Evolutionary conservation across 2,113 vertebrate genomes (phyloP).

Genomic region (Gobius niger): DNA sequence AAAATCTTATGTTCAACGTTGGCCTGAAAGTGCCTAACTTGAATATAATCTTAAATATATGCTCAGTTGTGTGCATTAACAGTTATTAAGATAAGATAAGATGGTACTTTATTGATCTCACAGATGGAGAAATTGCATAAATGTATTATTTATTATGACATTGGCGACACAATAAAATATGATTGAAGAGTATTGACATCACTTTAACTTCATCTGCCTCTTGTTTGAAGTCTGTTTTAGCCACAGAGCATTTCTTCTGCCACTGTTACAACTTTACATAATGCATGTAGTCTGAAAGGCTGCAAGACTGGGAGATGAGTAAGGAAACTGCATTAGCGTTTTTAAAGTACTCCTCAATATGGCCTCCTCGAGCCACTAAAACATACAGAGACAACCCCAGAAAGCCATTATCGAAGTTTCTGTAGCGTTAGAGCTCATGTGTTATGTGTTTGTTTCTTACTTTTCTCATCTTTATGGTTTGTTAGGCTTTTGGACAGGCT

Average conservation of each 20-base stretch:
- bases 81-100: no score
- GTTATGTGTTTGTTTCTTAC: neutral
- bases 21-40: no score
- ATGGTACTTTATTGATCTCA: no score
- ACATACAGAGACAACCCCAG: no score
- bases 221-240: neutral
- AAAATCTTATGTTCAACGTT: no score
- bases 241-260: neutral
- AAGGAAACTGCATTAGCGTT: constrained; percentile 10
- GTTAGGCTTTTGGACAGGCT: constrained; percentile 93
- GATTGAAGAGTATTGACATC: neutral
- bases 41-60: no score
- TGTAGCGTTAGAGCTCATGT: neutral
- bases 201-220: neutral
- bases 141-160: no score
- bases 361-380: neutral
- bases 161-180: no score
- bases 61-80: no score
- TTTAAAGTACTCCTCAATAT: constrained; percentile 15
- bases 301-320: constrained; percentile 8
- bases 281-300: constrained; percentile 15
- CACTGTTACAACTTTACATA: constrained; percentile 23
- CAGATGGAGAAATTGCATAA: no score
- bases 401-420: neutral
- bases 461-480: constrained; percentile 1